Evolutionary conservation across 2,113 vertebrate species (phyloP), one percentile per base, ranked within the genome.

Genomic region (Stegastes partitus): DNA sequence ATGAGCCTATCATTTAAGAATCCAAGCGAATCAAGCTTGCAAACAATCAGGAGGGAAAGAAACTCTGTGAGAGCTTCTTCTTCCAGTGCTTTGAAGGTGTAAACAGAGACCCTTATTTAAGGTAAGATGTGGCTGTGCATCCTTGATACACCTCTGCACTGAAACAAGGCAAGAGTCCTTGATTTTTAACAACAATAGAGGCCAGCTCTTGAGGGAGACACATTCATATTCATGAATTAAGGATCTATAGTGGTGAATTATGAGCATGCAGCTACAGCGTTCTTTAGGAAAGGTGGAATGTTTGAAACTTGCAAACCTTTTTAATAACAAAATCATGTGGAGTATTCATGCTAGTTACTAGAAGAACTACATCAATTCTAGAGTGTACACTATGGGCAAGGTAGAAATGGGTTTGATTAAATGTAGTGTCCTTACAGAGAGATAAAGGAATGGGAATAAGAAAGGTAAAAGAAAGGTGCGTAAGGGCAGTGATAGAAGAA

Each of bases 1-100:
- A 89, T 91, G 85, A 90, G 85, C 87, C 92, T 82, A 87, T 91
- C 86, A 79, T 91, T 90, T 81, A 91, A 82, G 84, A 92, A 88
- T 90, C 83, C 82, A 62, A 85, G 68, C 84, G 74, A 88, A 92
- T 88, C 84, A 86, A 77, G 84, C 74, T 81, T 61, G 84, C 83
- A 88, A 78, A 89, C 86, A 90, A 92, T 89, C 87, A 89, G 51
- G 80, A 6, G 61, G 56, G 55, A 69, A 73, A 81, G 45, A 58
- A 85, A 86, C 19, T 76, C 54, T 44, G 79, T 23, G 71, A 80
- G 74, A 85, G 78, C 42, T 63, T 79, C 53, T 72, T 68, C 78
- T 89, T 79, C 75, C 61, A 65, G 68, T n/a, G 79, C 79, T 92
- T 90, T 90, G 74, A 90, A 88, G 78, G 78, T 89, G 77, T 87